Conservation (phyloP, 2,888 invertebrate species). For the Eupithecia dodoneata region DNA sequence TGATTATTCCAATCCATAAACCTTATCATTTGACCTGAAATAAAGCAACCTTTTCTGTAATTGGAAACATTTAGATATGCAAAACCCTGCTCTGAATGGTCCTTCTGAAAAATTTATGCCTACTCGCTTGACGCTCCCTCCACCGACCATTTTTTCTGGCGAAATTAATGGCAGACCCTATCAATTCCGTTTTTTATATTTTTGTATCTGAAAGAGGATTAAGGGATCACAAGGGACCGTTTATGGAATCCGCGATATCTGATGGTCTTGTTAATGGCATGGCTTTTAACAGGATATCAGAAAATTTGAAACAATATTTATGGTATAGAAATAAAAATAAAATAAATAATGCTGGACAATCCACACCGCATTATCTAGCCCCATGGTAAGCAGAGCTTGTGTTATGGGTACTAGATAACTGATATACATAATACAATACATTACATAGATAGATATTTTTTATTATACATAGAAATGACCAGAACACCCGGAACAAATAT, state of each 20-base stretch:
- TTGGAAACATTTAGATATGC: constrained; percentile 74
- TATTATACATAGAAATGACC: no score
- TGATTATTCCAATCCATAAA: constrained; percentile 14
- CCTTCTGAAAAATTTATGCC: constrained; percentile 70
- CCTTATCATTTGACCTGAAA: constrained; percentile 47
- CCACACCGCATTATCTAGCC: no score
- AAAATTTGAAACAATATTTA: constrained; percentile 14
- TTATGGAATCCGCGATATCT: constrained; percentile 29
- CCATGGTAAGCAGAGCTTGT: no score
- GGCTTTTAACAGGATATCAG: constrained; percentile 23
- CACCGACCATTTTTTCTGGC: constrained; percentile 34
- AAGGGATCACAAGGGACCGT: constrained; percentile 32
- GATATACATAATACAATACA: no score
- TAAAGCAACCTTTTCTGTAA: constrained; percentile 62
- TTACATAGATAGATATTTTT: no score
- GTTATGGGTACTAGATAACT: no score
- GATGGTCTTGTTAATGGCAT: constrained; percentile 28
- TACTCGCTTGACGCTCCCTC: constrained; percentile 61
- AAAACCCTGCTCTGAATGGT: constrained; percentile 69
- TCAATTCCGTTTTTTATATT: constrained; percentile 37
- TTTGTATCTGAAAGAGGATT: constrained; percentile 32
- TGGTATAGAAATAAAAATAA: neutral
- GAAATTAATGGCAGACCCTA: constrained; percentile 40
- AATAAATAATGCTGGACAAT: no score
- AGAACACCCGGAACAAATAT: no score